Evolutionary conservation across 2,113 vertebrate genomes (phyloP).

Genomic region (Cebidichthys violaceus): DNA sequence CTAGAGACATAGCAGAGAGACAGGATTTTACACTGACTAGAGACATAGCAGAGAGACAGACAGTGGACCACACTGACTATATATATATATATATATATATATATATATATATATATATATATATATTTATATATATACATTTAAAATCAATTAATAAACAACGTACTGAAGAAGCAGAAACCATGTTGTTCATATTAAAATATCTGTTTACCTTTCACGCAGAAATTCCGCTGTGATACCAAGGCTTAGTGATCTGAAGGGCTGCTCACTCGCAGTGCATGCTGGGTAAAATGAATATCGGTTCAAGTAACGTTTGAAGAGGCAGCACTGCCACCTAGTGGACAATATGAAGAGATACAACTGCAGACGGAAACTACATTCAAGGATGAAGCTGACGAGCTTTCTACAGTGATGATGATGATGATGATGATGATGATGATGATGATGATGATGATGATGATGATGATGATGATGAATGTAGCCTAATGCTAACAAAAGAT

Average conservation of each 20-base stretch:
- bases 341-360: background rate
- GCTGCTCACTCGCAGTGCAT: constrained; percentile 10
- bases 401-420: background rate
- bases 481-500: background rate
- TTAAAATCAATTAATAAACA: rapidly evolving
- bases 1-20: too few relatives aligned
- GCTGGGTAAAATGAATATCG: constrained; percentile 28
- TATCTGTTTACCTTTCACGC: background rate
- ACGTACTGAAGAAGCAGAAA: background rate
- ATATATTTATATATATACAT: too few relatives aligned
- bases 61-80: too few relatives aligned
- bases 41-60: too few relatives aligned
- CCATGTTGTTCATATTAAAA: rapidly evolving
- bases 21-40: too few relatives aligned
- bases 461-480: background rate
- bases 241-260: background rate
- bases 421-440: background rate
- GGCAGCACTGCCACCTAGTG: constrained; percentile 23
- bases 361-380: background rate
- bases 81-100: too few relatives aligned
- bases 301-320: rapidly evolving
- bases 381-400: background rate
- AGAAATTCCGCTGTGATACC: background rate
- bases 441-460: background rate
- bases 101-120: too few relatives aligned